A percentile compares a stretch with the other conserved stretches of the same genome.
phyloP scores from a whole-genome alignment of 2,888 invertebrate species.

The Eupithecia pulchellata region DNA sequence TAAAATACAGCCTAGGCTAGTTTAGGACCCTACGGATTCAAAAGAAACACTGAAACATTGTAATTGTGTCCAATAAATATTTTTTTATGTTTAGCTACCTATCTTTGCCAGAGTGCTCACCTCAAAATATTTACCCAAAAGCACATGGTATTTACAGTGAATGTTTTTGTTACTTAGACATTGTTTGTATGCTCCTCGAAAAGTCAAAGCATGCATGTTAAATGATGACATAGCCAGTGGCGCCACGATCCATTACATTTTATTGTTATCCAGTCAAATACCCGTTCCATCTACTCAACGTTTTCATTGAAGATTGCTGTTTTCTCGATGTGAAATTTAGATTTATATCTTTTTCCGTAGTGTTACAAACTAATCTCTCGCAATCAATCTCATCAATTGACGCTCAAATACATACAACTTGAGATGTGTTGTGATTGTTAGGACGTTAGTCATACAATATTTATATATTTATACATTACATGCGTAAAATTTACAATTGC shows the following conservation, averaged over 20 bases:
- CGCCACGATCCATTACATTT: not conserved
- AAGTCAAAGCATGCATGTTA: not conserved
- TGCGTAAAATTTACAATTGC: slow-evolving; percentile 13
- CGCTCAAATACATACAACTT: not conserved
- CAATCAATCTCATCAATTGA: not conserved
- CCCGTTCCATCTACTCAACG: not conserved
- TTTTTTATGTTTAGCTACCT: too few relatives aligned
- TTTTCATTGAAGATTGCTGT: not conserved
- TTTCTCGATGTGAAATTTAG: not conserved
- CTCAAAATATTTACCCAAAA: not conserved
- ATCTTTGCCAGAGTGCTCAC: not conserved
- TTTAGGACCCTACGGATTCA: too few relatives aligned
- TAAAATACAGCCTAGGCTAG: too few relatives aligned
- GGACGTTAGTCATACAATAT: not conserved
- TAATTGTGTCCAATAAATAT: too few relatives aligned
- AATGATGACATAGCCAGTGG: slow-evolving; percentile 4
- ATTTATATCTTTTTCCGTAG: not conserved
- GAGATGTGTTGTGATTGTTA: not conserved
- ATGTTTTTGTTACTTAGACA: slow-evolving; percentile 1
- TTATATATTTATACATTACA: slow-evolving; percentile 6
- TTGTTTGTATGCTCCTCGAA: not conserved
- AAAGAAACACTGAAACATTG: too few relatives aligned
- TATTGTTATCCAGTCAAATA: not conserved
- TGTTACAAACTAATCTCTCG: not conserved
- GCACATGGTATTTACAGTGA: not conserved